These are phyloP conservation scores for Hypanus sabinus DNA, from an alignment of 2,113 vertebrate species.

Conservation along the genomic window DNA sequence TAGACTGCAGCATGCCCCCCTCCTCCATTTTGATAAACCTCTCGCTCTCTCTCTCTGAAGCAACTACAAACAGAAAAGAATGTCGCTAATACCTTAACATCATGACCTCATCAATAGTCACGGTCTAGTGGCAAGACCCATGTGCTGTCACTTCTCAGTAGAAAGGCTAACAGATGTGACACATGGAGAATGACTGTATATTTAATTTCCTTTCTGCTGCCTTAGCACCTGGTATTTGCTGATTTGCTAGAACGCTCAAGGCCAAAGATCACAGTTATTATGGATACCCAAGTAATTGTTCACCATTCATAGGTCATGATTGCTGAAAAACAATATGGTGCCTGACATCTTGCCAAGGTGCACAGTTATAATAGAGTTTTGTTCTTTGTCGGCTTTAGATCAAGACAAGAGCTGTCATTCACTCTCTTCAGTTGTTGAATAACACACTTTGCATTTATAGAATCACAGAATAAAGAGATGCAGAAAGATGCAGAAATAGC, in stretches of 20 bases:
- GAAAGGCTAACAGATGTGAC: constrained; percentile 44
- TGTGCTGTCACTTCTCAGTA: constrained; percentile 44
- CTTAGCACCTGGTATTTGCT: constrained; percentile 42
- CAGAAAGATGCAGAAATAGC: no score
- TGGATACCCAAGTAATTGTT: constrained; percentile 10
- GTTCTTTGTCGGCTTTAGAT: background rate
- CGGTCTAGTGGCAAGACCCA: constrained; percentile 15
- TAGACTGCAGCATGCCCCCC: background rate
- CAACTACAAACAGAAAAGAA: background rate
- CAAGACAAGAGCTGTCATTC: background rate
- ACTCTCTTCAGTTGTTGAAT: background rate
- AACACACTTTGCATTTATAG: background rate
- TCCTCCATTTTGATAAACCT: background rate
- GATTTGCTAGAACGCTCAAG: constrained; percentile 42
- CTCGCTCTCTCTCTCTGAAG: background rate
- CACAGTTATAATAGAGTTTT: background rate
- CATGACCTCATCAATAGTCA: constrained; percentile 42
- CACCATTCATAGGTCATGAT: constrained; percentile 1
- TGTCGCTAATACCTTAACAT: background rate
- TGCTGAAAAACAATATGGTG: constrained; percentile 13
- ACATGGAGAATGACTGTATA: constrained; percentile 43
- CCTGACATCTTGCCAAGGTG: constrained; percentile 20
- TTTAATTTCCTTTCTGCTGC: constrained; percentile 39
- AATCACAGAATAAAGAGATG: no score
- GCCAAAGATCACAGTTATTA: constrained; percentile 45